Conservation (phyloP, 2,113 vertebrate species). For the Brachyhypopomus occidentalis region DNA sequence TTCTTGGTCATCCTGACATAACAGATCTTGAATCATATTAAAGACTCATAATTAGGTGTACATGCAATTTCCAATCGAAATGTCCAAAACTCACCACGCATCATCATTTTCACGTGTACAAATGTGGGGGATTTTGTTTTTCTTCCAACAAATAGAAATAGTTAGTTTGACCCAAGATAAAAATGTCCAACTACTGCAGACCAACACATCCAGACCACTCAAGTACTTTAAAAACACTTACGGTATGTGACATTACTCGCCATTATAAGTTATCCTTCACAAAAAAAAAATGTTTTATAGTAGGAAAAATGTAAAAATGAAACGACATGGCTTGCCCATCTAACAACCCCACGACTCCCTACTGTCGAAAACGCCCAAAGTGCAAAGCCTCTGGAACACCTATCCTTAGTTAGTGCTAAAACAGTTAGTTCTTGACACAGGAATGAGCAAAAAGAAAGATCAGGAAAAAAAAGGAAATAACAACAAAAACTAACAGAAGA, state of each 20-base stretch:
- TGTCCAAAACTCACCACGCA: constrained; percentile 62
- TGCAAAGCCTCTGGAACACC: constrained; percentile 65
- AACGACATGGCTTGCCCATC: constrained; percentile 60
- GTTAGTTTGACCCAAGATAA: constrained; percentile 60
- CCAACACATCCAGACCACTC: constrained; percentile 62
- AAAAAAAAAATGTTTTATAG: constrained; percentile 29
- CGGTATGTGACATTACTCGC: constrained; percentile 63
- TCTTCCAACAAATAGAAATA: constrained; percentile 59
- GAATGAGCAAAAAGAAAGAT: constrained; percentile 53
- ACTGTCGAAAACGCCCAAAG: constrained; percentile 61
- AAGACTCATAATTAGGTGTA: constrained; percentile 73
- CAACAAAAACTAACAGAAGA: too few relatives aligned
- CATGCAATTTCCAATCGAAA: constrained; percentile 74
- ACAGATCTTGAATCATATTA: constrained; percentile 66
- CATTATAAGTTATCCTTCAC: constrained; percentile 63
- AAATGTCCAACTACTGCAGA: constrained; percentile 63
- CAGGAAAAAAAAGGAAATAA: too few relatives aligned
- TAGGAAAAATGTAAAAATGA: constrained; percentile 62
- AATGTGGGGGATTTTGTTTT: constrained; percentile 50
- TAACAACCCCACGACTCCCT: constrained; percentile 64
- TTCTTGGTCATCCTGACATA: constrained; percentile 68
- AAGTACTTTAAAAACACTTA: constrained; percentile 68
- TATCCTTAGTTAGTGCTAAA: constrained; percentile 74
- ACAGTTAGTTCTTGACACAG: constrained; percentile 62
- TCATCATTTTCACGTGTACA: constrained; percentile 51